Conservation (phyloP, 2,797 vertebrate genomes). For the Cuniculus paca region DNA sequence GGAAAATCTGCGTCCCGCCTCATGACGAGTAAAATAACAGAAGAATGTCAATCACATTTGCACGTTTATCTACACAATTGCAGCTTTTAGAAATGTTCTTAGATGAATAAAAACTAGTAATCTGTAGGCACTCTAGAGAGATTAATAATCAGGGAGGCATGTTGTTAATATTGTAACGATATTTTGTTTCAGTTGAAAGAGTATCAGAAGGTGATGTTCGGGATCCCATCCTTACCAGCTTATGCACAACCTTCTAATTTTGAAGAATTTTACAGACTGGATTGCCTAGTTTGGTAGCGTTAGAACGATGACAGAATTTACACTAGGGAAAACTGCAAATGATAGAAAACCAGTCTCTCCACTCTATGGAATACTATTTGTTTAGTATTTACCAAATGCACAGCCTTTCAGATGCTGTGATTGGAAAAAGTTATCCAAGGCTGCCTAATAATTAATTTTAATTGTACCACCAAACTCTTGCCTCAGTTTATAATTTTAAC, state of each 20-base stretch:
- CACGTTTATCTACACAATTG: background rate
- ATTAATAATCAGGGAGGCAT: background rate
- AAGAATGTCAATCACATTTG: background rate
- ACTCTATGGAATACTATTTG: background rate
- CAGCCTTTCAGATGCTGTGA: background rate
- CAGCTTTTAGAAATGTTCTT: background rate
- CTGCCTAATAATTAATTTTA: background rate
- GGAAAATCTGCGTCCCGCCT: background rate
- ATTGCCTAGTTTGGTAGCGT: background rate
- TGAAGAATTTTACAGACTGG: background rate
- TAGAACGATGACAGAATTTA: background rate
- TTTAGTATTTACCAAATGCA: background rate
- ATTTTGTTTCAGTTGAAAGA: background rate
- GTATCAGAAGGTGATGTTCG: background rate
- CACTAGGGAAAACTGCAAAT: background rate
- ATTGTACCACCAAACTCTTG: background rate
- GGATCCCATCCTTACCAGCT: background rate
- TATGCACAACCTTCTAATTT: background rate
- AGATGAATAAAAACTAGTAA: background rate
- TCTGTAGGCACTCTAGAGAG: background rate
- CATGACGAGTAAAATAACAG: background rate
- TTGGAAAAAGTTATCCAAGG: background rate
- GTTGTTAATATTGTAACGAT: background rate
- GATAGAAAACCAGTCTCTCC: background rate
- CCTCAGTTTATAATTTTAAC: background rate